Conservation (phyloP, 2,797 vertebrate species). For the Arctocebus calabarensis region DNA sequence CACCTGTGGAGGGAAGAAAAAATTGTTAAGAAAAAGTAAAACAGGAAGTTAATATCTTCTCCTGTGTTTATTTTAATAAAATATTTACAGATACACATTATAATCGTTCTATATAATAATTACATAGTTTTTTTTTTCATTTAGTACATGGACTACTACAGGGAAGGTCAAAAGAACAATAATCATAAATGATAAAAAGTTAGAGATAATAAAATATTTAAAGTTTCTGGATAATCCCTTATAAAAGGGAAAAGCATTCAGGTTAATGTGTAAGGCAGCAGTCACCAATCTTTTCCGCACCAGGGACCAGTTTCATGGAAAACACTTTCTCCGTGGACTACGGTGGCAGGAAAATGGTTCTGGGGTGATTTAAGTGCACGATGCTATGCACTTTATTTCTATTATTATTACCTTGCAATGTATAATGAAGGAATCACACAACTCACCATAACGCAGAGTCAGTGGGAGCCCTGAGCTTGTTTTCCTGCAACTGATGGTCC, state of each 20-base stretch:
- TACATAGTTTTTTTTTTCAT: neutral
- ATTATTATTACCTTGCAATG: too few species aligned
- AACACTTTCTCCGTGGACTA: too few species aligned
- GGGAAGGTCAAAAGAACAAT: conserved; percentile 46
- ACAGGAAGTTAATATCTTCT: conserved; percentile 38
- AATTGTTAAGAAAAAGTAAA: conserved; percentile 56
- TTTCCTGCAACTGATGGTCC: too few species aligned
- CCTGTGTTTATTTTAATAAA: conserved; percentile 53
- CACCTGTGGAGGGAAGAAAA: conserved; percentile 87
- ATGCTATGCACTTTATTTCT: too few species aligned
- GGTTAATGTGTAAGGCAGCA: neutral
- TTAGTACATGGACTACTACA: neutral
- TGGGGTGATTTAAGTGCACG: too few species aligned
- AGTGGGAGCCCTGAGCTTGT: too few species aligned
- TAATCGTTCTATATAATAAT: neutral
- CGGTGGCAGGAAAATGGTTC: too few species aligned
- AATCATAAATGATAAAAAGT: conserved; percentile 32
- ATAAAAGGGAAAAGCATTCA: neutral
- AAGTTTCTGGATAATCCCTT: conserved; percentile 8
- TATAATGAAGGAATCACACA: too few species aligned
- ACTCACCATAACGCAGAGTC: too few species aligned
- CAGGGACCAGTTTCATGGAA: too few species aligned
- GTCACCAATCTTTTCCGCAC: too few species aligned
- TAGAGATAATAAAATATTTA: conserved; percentile 7
- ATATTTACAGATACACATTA: conserved; percentile 18